Evolutionary conservation across 2,797 vertebrate species (phyloP).

Genomic region (Mus caroli): DNA sequence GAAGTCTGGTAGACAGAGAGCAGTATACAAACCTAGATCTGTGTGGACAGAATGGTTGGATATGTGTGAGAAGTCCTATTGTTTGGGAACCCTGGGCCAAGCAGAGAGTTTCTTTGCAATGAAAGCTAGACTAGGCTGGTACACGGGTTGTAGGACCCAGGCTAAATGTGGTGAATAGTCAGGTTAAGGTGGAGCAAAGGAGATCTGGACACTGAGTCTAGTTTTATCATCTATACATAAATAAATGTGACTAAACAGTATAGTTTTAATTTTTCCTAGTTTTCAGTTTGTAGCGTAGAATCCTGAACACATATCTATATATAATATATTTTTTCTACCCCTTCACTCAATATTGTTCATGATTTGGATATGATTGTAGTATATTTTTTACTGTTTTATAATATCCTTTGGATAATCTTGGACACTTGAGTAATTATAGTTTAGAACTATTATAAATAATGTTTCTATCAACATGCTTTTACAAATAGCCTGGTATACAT

Average conservation of each 20-base stretch:
- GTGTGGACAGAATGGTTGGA: background rate
- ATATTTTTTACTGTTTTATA: background rate
- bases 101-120: background rate
- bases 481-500: background rate
- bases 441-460: background rate
- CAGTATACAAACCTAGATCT: background rate
- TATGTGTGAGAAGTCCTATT: background rate
- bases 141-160: background rate
- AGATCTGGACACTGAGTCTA: background rate
- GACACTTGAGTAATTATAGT: background rate
- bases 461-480: background rate
- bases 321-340: background rate
- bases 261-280: background rate
- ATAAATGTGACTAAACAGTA: background rate
- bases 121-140: background rate
- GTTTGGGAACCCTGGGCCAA: background rate
- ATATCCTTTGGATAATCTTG: background rate
- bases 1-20: background rate
- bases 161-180: background rate
- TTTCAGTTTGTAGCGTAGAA: background rate
- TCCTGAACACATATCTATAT: background rate
- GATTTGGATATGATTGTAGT: background rate
- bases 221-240: background rate
- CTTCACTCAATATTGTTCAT: background rate
- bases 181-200: background rate